phyloP scores from a whole-genome alignment of 2,797 vertebrate species.

The Podarcis lilfordi region DNA sequence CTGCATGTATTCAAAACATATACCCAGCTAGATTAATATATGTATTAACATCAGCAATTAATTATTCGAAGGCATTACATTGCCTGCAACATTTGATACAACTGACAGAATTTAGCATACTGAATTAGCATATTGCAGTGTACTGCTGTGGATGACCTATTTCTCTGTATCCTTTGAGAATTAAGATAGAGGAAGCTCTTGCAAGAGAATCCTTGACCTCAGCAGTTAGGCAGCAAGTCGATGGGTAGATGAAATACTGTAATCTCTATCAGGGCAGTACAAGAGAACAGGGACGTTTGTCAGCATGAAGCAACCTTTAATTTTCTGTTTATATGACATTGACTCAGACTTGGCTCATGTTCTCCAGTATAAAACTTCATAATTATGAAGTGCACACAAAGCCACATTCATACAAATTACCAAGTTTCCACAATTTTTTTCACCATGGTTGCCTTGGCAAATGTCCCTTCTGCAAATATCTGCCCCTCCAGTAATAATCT shows the following conservation, averaged over 20 bases:
- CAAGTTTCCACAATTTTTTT: conserved; percentile 9
- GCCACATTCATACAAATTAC: neutral
- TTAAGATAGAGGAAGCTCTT: conserved; percentile 49
- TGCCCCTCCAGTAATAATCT: neutral
- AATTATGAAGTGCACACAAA: neutral
- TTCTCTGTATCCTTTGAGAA: conserved; percentile 69
- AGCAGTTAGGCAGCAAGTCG: conserved; percentile 30
- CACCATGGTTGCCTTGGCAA: neutral
- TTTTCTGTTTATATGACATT: conserved; percentile 27
- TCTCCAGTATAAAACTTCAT: neutral
- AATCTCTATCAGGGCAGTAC: conserved; percentile 37
- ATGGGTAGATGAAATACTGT: conserved; percentile 27
- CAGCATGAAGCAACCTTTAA: conserved; percentile 38
- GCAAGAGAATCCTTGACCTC: conserved; percentile 59
- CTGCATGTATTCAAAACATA: conserved; percentile 57
- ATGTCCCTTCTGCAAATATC: neutral
- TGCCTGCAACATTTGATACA: conserved; percentile 39
- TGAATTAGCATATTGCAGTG: conserved; percentile 27
- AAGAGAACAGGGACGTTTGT: conserved; percentile 34
- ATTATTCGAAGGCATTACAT: conserved; percentile 56
- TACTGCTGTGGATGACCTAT: conserved; percentile 58
- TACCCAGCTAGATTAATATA: conserved; percentile 42
- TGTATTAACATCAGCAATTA: conserved; percentile 48
- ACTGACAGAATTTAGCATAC: conserved; percentile 43
- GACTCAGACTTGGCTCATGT: conserved; percentile 17